phyloP scores from a whole-genome alignment of 1,140 invertebrate species.

The Lasioglossum albipes region DNA sequence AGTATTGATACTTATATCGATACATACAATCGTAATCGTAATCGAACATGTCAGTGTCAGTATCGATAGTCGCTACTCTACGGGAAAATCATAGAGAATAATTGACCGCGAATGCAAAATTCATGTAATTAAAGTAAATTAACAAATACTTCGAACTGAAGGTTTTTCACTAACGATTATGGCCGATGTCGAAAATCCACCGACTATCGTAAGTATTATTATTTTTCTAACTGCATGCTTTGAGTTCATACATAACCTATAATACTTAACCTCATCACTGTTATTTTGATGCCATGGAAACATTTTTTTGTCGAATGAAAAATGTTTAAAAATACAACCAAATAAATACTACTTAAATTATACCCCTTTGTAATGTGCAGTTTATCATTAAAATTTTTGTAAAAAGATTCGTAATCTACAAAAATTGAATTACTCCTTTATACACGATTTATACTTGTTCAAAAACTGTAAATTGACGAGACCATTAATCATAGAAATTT shows the following conservation, averaged over 20 bases:
- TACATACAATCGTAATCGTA: too few species aligned
- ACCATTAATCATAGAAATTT: neutral
- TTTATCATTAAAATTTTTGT: neutral
- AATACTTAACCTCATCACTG: neutral
- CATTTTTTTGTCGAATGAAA: neutral
- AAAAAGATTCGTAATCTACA: too few species aligned
- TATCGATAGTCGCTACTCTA: too few species aligned
- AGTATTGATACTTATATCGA: too few species aligned
- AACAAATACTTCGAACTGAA: neutral
- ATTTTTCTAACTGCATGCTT: neutral
- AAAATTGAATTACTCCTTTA: neutral
- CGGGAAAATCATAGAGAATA: neutral
- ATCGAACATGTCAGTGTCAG: too few species aligned
- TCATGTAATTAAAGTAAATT: neutral
- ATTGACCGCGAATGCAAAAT: slow-evolving; percentile 5
- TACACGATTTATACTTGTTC: too few species aligned
- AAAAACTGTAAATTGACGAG: neutral
- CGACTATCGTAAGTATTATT: slow-evolving; percentile 25
- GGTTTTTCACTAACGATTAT: slow-evolving; percentile 6
- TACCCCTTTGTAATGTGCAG: neutral
- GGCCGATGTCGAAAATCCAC: neutral
- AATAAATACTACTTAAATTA: neutral
- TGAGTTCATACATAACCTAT: slow-evolving; percentile 11
- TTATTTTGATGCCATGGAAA: neutral
- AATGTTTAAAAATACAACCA: neutral